Conservation (phyloP, 2,888 invertebrate genomes). For the Leptothorax acervorum region DNA sequence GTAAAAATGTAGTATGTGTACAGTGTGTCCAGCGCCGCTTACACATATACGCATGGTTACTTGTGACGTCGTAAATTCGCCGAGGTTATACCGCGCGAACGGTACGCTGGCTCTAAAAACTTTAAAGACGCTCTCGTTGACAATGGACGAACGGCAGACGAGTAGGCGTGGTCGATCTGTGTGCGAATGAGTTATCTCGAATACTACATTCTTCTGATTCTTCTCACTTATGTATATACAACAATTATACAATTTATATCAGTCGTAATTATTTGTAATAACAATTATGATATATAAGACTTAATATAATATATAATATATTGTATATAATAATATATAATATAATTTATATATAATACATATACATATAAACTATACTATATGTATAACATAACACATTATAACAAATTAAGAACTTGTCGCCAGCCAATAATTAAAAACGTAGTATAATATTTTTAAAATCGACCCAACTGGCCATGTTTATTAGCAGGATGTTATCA, state of each 20-base stretch:
- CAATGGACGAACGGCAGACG: neutral
- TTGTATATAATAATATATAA: too few relatives aligned
- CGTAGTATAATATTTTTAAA: too few relatives aligned
- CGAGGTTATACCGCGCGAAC: neutral
- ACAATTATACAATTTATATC: constrained; percentile 1
- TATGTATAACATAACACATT: too few relatives aligned
- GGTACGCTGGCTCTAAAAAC: neutral
- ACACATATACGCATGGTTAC: neutral
- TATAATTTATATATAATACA: too few relatives aligned
- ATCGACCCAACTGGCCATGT: too few relatives aligned
- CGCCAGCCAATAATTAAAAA: too few relatives aligned
- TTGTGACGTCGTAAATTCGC: constrained; percentile 11
- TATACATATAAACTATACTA: too few relatives aligned
- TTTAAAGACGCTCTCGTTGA: neutral
- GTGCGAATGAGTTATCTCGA: neutral
- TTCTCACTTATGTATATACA: neutral
- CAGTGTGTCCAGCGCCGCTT: neutral
- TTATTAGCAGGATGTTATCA: too few relatives aligned
- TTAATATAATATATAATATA: neutral
- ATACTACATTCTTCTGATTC: neutral
- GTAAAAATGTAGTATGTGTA: neutral
- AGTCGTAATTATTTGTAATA: neutral
- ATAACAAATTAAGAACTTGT: too few relatives aligned
- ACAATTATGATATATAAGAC: neutral
- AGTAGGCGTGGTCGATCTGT: neutral